Evolutionary conservation across 1,140 invertebrate genomes (phyloP), one percentile per base, ranked within the genome.

Genomic region (Nomia melanderi): DNA sequence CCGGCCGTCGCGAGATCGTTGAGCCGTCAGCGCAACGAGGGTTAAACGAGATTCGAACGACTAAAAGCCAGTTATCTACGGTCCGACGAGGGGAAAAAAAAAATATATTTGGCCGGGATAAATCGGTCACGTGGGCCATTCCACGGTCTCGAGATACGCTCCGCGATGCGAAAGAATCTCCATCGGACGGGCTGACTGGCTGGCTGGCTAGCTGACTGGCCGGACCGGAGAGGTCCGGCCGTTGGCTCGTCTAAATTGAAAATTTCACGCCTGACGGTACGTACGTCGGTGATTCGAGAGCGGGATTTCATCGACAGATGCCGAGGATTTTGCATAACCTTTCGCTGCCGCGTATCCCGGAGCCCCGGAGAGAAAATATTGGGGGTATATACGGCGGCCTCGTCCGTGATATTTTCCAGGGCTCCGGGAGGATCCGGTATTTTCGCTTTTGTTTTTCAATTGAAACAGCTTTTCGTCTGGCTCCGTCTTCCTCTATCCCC

Each of bases 221-320:
- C 64, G 59, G 33, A 44, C 53, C 47, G 31, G 78, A 66, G 69
- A 66, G 69, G 60, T 56, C 54, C 75, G 69, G 50, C 70, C 64
- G 47, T 63, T 83, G 67, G 81, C 66, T 84, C 62, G 59, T 67
- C 56, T 67, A 85, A 85, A 85, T 85, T 85, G 83, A 85, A 85
- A 85, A 85, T 85, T 85, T 85, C 83, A 85, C 83, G 83, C 79
- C 72, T 74, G 83, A 85, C 77, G 64, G 81, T 84, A 62, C 56
- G 41, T 67, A 53, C 69, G 59, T 50, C 67, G 70, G 47, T 71
- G 77, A 81, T 75, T 56, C 65, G 53, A 67, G n/a, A n/a, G n/a
- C 62, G 72, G 69, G 69, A 76, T 84, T 84, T 84, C 82, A 84
- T 84, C 82, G 81, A 80, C 82, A 83, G 82, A 84, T 83, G 81